A percentile compares a stretch with the other conserved stretches of the same genome.
These are phyloP conservation scores for Neogale vison DNA, from an alignment of 2,113 vertebrate genomes.

Conservation along the genomic window DNA sequence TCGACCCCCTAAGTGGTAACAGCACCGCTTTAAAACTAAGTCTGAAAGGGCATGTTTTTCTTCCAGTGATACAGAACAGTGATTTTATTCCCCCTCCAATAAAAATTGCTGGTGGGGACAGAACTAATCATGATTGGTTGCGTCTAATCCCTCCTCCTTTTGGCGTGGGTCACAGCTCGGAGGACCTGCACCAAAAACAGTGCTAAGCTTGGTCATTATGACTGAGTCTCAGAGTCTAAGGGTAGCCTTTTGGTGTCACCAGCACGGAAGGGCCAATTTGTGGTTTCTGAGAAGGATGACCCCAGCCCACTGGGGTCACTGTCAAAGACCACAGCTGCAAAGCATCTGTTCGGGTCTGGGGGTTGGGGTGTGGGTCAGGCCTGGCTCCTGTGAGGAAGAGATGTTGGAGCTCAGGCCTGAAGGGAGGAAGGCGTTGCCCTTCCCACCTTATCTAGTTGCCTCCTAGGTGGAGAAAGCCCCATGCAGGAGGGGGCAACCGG, in stretches of 20 bases:
- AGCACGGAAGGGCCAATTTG: neutral
- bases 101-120: neutral
- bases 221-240: neutral
- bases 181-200: neutral
- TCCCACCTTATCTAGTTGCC: neutral
- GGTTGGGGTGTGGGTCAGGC: neutral
- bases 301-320: neutral
- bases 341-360: neutral
- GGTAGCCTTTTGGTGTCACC: neutral
- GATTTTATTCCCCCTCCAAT: neutral
- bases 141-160: neutral
- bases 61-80: neutral
- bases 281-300: neutral
- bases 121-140: neutral
- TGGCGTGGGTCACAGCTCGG: neutral
- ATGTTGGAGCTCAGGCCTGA: neutral
- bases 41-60: conserved; percentile 24
- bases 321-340: neutral
- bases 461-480: neutral
- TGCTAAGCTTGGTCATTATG: neutral
- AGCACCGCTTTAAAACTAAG: neutral
- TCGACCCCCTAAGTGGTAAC: neutral
- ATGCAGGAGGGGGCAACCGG: neutral
- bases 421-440: neutral
- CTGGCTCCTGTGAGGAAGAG: neutral